Percentiles rank a stretch among this genome's conserved stretches.
phyloP scores from a whole-genome alignment of 2,113 vertebrate genomes.

The Oreochromis niloticus region DNA sequence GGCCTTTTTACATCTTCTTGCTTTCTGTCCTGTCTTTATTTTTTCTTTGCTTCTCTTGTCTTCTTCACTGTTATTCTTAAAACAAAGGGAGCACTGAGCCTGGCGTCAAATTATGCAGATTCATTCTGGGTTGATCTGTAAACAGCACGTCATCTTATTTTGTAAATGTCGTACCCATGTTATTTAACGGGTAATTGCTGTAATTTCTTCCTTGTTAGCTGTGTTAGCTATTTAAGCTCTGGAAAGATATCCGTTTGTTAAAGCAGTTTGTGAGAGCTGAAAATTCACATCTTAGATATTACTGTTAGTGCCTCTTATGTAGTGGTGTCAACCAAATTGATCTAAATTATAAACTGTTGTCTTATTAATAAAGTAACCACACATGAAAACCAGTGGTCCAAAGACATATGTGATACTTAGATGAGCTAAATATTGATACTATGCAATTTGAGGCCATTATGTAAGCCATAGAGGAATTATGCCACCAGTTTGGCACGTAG shows the following conservation, averaged over 20 bases:
- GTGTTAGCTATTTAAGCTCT: not conserved
- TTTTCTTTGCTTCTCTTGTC: not conserved
- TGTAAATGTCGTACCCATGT: not conserved
- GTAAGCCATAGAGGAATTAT: not conserved
- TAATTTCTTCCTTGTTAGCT: not conserved
- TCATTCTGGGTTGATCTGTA: not conserved
- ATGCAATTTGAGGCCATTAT: slow-evolving; percentile 32
- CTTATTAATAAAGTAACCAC: not conserved
- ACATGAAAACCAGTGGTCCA: not conserved
- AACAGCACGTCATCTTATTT: not conserved
- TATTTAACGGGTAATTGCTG: not conserved
- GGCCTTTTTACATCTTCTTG: not conserved
- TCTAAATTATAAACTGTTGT: not conserved
- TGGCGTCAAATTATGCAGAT: not conserved
- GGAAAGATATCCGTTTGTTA: not conserved
- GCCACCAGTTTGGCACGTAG: not conserved
- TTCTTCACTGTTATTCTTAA: not conserved
- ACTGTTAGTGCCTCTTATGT: not conserved
- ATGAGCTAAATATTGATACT: not conserved
- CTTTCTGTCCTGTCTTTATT: not conserved
- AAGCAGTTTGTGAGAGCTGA: not conserved
- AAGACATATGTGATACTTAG: not conserved
- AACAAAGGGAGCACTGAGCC: slow-evolving; percentile 25
- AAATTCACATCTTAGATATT: not conserved
- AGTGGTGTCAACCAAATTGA: not conserved